Percentiles rank a stretch among this genome's conserved stretches.
phyloP scores from a whole-genome alignment of 2,888 invertebrate species.

The Suillia variegata region DNA sequence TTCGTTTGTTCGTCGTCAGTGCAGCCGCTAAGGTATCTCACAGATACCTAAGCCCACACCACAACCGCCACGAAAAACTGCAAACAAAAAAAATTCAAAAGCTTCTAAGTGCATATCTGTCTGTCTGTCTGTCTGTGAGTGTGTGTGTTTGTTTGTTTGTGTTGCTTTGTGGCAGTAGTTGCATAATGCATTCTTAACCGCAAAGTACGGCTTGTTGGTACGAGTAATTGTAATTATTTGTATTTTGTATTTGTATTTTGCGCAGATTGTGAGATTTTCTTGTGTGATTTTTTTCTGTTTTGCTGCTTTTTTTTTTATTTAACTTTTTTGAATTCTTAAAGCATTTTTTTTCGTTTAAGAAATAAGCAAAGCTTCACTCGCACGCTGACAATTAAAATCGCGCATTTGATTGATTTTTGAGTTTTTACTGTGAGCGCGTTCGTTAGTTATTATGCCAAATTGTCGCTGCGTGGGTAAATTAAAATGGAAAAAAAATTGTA shows the following conservation, averaged over 20 bases:
- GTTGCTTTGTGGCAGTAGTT: too few relatives aligned
- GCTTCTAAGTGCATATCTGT: neutral
- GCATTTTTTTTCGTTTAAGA: too few relatives aligned
- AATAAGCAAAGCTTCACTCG: too few relatives aligned
- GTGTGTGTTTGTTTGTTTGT: too few relatives aligned
- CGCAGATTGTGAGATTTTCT: constrained; percentile 23
- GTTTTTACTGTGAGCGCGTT: neutral
- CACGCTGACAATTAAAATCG: too few relatives aligned
- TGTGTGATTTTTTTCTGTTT: too few relatives aligned
- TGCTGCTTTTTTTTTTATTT: too few relatives aligned
- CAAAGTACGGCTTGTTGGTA: constrained; percentile 25
- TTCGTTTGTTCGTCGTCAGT: too few relatives aligned
- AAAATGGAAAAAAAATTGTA: too few relatives aligned
- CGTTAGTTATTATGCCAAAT: constrained; percentile 14
- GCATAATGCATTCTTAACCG: constrained; percentile 41
- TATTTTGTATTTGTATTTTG: constrained; percentile 50
- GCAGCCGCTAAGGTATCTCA: constrained; percentile 17
- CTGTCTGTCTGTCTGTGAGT: too few relatives aligned
- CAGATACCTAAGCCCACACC: neutral
- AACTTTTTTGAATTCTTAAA: too few relatives aligned
- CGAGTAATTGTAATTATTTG: constrained; percentile 40
- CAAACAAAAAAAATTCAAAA: neutral
- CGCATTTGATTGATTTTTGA: too few relatives aligned
- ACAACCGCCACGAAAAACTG: neutral
- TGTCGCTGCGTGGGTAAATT: constrained; percentile 43